Evolutionary conservation across 1,140 invertebrate species (phyloP).

Genomic region (Mercenaria mercenaria): DNA sequence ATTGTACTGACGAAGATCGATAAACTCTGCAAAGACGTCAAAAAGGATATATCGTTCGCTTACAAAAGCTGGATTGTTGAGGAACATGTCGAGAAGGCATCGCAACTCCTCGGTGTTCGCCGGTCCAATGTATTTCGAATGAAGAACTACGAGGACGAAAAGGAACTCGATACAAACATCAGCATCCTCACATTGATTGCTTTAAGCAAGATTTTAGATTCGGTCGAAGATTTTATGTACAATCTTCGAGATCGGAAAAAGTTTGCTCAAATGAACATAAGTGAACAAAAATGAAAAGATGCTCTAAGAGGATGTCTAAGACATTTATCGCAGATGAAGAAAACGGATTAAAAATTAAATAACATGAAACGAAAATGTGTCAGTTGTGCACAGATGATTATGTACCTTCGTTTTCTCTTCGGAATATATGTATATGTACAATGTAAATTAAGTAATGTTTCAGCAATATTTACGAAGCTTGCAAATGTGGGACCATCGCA

Average conservation of each 20-base stretch:
- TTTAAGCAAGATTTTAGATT: no score
- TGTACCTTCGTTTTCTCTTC: no score
- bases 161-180: slow-evolving; percentile 14
- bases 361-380: no score
- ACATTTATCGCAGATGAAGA: no score
- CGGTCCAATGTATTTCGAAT: slow-evolving; percentile 42
- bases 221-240: background rate
- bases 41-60: background rate
- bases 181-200: slow-evolving; percentile 32
- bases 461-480: no score
- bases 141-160: slow-evolving; percentile 54
- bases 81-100: slow-evolving; percentile 27
- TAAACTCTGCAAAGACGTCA: background rate
- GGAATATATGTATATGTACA: no score
- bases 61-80: background rate
- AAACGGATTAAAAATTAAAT: no score
- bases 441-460: no score
- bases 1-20: background rate
- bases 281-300: background rate
- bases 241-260: background rate
- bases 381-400: no score
- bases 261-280: background rate
- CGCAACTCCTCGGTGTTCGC: slow-evolving; percentile 23
- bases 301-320: no score
- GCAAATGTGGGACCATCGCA: no score